phyloP scores from a whole-genome alignment of 2,113 vertebrate species.

The Brachypteracias leptosomus region DNA sequence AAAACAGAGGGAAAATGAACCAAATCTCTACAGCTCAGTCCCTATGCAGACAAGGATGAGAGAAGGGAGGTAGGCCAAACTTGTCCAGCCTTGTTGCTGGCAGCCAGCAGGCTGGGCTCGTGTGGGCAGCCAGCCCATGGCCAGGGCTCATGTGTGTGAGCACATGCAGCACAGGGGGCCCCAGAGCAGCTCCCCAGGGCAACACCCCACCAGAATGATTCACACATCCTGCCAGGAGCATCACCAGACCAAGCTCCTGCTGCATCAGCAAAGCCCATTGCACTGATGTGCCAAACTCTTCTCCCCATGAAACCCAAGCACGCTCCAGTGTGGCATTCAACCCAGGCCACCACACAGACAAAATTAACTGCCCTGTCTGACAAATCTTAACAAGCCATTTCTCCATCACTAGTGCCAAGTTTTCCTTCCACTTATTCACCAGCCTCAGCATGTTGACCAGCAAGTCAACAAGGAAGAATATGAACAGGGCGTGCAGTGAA shows the following conservation, averaged over 20 bases:
- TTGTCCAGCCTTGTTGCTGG: accelerated
- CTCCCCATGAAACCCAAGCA: neutral
- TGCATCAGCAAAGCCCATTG: neutral
- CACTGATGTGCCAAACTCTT: neutral
- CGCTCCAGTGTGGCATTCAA: accelerated
- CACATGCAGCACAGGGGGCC: neutral
- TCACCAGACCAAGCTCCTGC: neutral
- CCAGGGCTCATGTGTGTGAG: neutral
- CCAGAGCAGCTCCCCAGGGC: neutral
- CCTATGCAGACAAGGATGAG: neutral
- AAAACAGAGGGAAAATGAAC: neutral
- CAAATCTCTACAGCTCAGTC: neutral
- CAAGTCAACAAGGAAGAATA: neutral
- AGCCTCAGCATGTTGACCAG: neutral
- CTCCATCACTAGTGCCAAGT: neutral
- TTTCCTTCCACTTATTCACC: neutral
- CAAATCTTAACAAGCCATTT: neutral
- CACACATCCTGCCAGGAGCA: accelerated
- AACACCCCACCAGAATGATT: accelerated
- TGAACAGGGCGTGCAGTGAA: neutral
- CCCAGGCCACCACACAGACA: neutral
- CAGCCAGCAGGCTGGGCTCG: neutral
- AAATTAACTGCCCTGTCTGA: neutral
- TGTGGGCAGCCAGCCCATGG: accelerated
- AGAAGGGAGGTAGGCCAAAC: neutral